Conservation (phyloP, 1,140 invertebrate genomes). For the Uloborus diversus region DNA sequence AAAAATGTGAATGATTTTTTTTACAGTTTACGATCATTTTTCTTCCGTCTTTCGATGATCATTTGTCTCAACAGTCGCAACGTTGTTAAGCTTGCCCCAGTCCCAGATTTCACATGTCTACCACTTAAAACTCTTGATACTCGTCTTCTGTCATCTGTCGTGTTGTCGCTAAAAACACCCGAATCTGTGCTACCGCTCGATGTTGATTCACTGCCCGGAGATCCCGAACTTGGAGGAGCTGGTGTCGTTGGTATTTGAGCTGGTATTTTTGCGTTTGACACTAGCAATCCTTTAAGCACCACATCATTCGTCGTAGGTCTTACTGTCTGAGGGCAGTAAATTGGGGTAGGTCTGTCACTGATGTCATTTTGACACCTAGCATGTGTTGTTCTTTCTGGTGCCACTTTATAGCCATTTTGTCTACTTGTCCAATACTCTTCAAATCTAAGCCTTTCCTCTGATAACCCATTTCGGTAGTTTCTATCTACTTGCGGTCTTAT, state of each 20-base stretch:
- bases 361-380: not conserved
- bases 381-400: not conserved
- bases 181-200: conserved; percentile 38
- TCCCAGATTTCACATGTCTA: conserved; percentile 28
- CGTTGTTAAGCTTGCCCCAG: conserved; percentile 21
- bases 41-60: conserved; percentile 14
- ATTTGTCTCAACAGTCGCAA: conserved; percentile 17
- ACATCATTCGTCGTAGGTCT: not conserved
- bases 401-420: too few species aligned
- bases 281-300: not conserved
- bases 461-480: not conserved
- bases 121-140: conserved; percentile 1
- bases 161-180: conserved; percentile 22
- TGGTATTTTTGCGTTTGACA: not conserved
- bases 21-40: conserved; percentile 13
- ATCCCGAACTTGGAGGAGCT: conserved; percentile 11
- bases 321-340: not conserved
- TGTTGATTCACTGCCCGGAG: conserved; percentile 31
- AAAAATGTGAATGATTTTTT: not conserved
- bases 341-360: not conserved
- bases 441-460: too few species aligned
- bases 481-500: not conserved
- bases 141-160: conserved; percentile 12
- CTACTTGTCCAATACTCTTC: not conserved
- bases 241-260: not conserved